Evolutionary conservation across 2,888 invertebrate species (phyloP), one percentile per base, ranked within the genome.

Genomic region (Venusia cambrica): DNA sequence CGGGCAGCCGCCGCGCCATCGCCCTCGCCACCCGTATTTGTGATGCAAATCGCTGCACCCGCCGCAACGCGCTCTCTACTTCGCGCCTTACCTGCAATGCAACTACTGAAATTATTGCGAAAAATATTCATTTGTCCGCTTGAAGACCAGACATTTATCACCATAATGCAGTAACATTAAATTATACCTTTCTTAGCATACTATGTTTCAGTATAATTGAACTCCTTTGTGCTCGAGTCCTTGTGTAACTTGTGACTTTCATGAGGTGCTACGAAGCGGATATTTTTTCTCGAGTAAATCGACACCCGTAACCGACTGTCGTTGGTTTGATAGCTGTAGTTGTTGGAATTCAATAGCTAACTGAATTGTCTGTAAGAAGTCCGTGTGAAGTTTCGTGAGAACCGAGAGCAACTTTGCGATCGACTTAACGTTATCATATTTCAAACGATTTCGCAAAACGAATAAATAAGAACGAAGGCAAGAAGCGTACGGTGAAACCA

Each of bases 361-460:
- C 73, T 68, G 67, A 62, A 63, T 63, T 48, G 38, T 46, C 57
- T 66, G 67, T 61, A 73, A 78, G 71, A 79, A 81, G 61, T 67
- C 62, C 70, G 79, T 80, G 77, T 78, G 78, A 84, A 80, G 75
- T 78, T 77, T 74, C 68, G 63, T 76, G 79, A 75, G 77, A 80
- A 80, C 69, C 53, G 67, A 63, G 65, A 73, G 65, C 68, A 64
- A 57, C 66, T 70, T 66, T 54, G 66, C 68, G 68, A 69, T 73
- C 65, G 67, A 71, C 69, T 68, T 68, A 84, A 81, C 80, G 80
- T 73, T 87, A 87, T 87, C 83, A 76, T 75, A 76, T 87, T 85
- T 80, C 85, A 85, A 85, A 87, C 78, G 83, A 77, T 85, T 84
- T 83, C 83, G 81, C 78, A 84, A 85, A 85, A 81, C 80, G 77